Base-by-base conservation (phyloP, 2,113 vertebrate genomes). In the Geococcyx californianus region DNA sequence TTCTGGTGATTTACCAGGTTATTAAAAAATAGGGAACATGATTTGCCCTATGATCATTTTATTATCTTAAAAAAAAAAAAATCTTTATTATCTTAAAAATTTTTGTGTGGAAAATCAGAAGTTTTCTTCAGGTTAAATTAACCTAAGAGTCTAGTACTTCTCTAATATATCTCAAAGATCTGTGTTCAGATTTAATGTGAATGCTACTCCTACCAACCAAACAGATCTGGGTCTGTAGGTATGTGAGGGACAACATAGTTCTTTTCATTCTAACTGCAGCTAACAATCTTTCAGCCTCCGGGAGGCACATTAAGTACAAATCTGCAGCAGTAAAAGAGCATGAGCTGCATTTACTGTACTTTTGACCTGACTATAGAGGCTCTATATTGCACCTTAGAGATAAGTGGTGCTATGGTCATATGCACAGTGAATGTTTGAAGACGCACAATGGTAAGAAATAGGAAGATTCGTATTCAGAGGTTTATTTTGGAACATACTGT, bases 241-340 rank as follows among this genome's bases (percentile, higher is more conserved):
- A 5, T 20, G 15, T 0, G 1, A 51, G 34, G 34, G 16, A 45
- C 18, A 49, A 1, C 16, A 23, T 11, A 0, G 1, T 60, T 49
- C 28, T 63, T 58, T 68, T 19, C 1, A 3, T 38, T 77, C 54
- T 34, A 36, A 16, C 23, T 52, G 44, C 34, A 51, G 29, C 18
- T 67, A n/a, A 73, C 33, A 45, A 52, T 14, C 6, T 26, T 60
- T 58, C 55, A n/a, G n/a, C 45, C 63, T 79, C 26, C 83, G 38
- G 34, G 49, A 56, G 38, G 29, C 34, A 44, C 16, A 11, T 3
- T 5, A 55, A 68, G 29, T 29, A 59, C 34, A 47, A 68, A 82
- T 11, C 52, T 82, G 49, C 15, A 49, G 42, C 60, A 60, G 17
- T 13, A 63, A 40, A 55, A 55, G 16, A 62, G 18, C 28, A 49